Base-by-base conservation (phyloP, 2,888 invertebrate species). In the Oligia latruncula region DNA sequence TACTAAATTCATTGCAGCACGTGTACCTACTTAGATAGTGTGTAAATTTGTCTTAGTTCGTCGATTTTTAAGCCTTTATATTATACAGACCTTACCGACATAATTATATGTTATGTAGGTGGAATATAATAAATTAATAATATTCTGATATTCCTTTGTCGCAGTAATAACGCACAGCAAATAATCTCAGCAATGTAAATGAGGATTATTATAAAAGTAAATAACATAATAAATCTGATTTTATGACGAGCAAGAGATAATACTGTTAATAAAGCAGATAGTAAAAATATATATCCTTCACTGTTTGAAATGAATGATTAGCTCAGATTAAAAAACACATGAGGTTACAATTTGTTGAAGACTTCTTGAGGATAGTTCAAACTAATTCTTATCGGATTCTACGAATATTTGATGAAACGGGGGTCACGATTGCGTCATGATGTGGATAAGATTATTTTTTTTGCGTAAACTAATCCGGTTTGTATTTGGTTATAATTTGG, bases 261-360 rank as follows among this genome's bases (percentile, higher is more conserved):
- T 84, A 83, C 73, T 62, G 80, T 79, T 77, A 82, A 84, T 78
- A 65, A 72, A 74, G 74, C 80, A 86, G 86, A 86, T 86, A 85
- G 71, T 81, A 83, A 84, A 87, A 84, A 75, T 70, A 73, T 76
- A 78, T 88, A 89, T 87, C 81, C 84, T 74, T 77, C 74, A 49
- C 70, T 88, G 82, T 85, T 88, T 89, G 82, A 79, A 78, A 65
- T 80, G 76, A 73, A 78, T 84, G 91, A 90, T 91, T 89, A 91
- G 81, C 76, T 20, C 52, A 86, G 85, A 89, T 90, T 89, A 91
- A 64, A 80, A 40, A 55, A 52, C 74, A 62, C 74, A 64, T 72
- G 77, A 81, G 77, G 78, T 73, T 81, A 70, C 40, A 68, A 75
- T 75, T 73, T n/a, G 46, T 84, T 64, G 13, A 62, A 77, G 43